phyloP scores from a whole-genome alignment of 2,888 invertebrate genomes.

The Mylabris sibirica region DNA sequence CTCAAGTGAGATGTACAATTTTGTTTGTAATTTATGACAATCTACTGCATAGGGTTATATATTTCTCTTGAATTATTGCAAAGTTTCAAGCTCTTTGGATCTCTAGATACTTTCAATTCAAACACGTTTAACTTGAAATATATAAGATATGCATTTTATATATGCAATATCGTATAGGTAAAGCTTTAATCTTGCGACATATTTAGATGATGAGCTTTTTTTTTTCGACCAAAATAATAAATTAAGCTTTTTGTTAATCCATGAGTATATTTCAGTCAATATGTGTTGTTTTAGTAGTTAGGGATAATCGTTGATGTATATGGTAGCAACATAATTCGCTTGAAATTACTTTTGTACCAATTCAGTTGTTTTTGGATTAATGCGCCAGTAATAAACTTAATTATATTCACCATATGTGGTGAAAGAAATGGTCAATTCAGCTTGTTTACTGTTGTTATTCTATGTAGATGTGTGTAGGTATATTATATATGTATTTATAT shows the following conservation, averaged over 20 bases:
- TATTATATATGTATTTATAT: not conserved
- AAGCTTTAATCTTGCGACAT: not conserved
- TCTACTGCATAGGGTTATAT: not conserved
- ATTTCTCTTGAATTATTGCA: slow-evolving; percentile 2
- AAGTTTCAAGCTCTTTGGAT: slow-evolving; percentile 4
- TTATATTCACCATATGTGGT: slow-evolving; percentile 40
- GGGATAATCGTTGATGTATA: not conserved
- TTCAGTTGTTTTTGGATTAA: slow-evolving; percentile 17
- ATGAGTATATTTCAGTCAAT: not conserved
- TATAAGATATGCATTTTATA: not conserved
- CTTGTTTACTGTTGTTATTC: slow-evolving; percentile 38
- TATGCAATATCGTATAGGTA: not conserved
- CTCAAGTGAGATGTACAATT: slow-evolving; percentile 7
- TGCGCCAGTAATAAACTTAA: slow-evolving; percentile 34
- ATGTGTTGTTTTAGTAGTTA: not conserved
- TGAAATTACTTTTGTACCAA: slow-evolving; percentile 13
- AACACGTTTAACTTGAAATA: not conserved
- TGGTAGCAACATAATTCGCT: not conserved
- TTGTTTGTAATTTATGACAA: slow-evolving; percentile 11
- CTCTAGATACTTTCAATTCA: slow-evolving; percentile 1
- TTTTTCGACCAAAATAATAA: not conserved
- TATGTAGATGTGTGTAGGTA: not conserved
- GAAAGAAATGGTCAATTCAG: slow-evolving; percentile 39
- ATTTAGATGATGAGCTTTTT: not conserved
- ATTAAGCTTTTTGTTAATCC: not conserved